Base-by-base conservation (phyloP, 2,113 vertebrate genomes). In the Thunnus maccoyii region DNA sequence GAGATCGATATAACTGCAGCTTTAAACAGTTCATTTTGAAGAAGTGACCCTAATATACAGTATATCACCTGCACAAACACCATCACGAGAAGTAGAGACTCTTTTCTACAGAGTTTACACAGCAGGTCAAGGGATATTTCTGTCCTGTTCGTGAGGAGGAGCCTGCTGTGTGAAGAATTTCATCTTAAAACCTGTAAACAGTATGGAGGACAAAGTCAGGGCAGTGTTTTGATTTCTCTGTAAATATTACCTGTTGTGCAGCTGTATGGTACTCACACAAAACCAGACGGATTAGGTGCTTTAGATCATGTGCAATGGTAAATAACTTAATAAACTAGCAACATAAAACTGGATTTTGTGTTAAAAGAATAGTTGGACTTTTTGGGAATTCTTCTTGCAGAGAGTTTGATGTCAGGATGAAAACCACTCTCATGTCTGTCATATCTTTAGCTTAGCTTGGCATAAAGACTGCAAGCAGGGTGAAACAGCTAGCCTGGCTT, bases 101-200 rank as follows among this genome's bases (percentile, higher is more conserved):
- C 3, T 48, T 48, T 55, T 18, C 36, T 56, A 4, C 22, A 63
- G 22, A 55, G n/a, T 18, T 17, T 36, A 13, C 18, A 5, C 41
- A 20, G 61, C 18, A 27, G 20, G 41, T 50, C 9, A 22, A 66
- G 22, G 20, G 56, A 54, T 54, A 30, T 61, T 47, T 56, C 17
- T 1, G 18, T 17, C 13, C 22, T 17, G 17, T 70, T 62, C 55
- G 13, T 2, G 7, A n/a, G 36, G 36, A 12, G 22, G 6, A 10
- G 12, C 12, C 51, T 58, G 44, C n/a, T 36, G 8, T 36, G 36
- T 36, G 36, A 36, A 36, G 36, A 36, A 36, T 8, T 30, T 30
- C 47, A 46, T 56, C 57, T 47, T 47, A 30, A 9, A 70, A 22
- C 57, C 66, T 56, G 58, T 47, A 48, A 69, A 62, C 13, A 54